phyloP scores from a whole-genome alignment of 2,113 vertebrate genomes.

The Pelecanus crispus region DNA sequence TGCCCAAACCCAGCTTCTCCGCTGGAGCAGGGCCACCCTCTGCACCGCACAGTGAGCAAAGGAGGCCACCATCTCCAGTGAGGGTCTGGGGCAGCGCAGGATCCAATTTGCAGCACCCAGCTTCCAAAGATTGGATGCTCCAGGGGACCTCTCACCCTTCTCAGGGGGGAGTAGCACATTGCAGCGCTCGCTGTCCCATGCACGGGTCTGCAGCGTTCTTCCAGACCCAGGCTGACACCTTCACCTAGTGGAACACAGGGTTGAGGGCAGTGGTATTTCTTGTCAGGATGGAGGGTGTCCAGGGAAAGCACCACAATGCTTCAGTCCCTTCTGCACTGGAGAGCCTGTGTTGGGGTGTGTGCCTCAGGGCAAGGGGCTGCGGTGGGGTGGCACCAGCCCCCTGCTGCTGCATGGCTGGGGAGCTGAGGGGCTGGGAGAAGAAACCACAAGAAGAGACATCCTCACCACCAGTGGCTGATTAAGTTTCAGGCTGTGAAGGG shows the following conservation, averaged over 20 bases:
- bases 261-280: background rate
- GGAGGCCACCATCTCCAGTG: background rate
- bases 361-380: background rate
- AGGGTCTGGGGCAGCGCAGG: background rate
- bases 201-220: background rate
- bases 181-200: accelerated
- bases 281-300: background rate
- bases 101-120: background rate
- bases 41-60: accelerated
- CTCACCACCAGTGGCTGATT: background rate
- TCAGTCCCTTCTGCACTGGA: background rate
- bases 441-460: background rate
- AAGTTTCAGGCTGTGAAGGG: background rate
- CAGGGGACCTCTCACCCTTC: background rate
- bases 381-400: background rate
- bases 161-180: background rate
- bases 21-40: background rate
- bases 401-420: background rate
- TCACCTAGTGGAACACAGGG: background rate
- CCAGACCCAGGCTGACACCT: background rate
- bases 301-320: background rate
- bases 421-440: background rate
- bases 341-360: accelerated
- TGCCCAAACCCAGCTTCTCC: background rate
- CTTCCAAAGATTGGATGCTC: background rate